Conservation (phyloP, 2,797 vertebrate genomes). For the Myioborus melanocephalus region DNA sequence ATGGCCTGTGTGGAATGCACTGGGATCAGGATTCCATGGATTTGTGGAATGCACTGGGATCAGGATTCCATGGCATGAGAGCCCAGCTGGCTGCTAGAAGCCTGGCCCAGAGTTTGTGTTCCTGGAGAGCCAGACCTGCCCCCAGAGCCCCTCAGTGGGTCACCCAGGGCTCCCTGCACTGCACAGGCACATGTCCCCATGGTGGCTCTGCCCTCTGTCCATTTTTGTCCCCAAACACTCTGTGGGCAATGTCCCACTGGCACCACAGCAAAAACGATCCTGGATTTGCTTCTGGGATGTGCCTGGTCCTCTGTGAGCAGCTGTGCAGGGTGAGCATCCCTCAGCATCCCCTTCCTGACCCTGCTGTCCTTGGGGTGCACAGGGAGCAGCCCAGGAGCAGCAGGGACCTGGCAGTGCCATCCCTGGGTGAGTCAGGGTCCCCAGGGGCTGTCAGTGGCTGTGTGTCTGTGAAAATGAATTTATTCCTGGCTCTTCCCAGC, state of each 20-base stretch:
- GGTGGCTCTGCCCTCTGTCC: rapidly evolving
- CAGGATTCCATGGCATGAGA: too few species aligned
- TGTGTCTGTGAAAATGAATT: too few species aligned
- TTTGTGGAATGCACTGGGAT: too few species aligned
- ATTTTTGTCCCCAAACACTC: neutral
- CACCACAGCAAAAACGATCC: too few species aligned
- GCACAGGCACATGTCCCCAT: rapidly evolving
- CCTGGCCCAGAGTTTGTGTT: neutral
- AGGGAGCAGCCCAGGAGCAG: neutral
- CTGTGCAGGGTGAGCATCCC: rapidly evolving
- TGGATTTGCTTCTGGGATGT: too few species aligned
- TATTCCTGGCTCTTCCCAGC: too few species aligned
- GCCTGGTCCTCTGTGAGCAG: too few species aligned
- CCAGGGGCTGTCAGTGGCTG: rapidly evolving
- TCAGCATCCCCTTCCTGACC: neutral
- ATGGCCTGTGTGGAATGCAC: too few species aligned
- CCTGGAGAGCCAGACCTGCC: neutral
- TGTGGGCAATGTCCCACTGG: rapidly evolving
- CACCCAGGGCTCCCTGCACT: rapidly evolving
- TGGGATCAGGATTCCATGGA: too few species aligned
- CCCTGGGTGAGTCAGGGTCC: neutral
- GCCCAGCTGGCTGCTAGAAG: neutral
- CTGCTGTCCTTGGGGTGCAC: neutral
- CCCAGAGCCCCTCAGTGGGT: neutral
- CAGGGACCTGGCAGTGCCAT: rapidly evolving